Percentiles rank a stretch among this genome's conserved stretches.
Conservation (phyloP, 2,113 vertebrate genomes). For the Fulica atra region DNA sequence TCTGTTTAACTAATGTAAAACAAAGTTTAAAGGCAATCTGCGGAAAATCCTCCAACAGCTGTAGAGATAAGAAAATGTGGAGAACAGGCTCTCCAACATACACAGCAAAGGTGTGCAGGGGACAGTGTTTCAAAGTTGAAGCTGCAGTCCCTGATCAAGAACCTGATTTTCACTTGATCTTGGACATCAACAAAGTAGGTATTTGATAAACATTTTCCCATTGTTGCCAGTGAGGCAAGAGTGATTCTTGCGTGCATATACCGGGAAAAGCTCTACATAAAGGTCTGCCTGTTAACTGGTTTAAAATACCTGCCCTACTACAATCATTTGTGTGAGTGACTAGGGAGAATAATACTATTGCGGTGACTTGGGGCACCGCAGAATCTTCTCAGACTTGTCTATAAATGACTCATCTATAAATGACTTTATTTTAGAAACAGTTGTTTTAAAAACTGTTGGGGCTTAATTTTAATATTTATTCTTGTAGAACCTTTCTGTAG, state of each 20-base stretch:
- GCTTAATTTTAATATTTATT: background rate
- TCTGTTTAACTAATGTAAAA: background rate
- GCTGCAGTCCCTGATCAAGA: background rate
- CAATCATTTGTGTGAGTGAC: background rate
- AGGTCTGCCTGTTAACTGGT: background rate
- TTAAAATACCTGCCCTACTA: background rate
- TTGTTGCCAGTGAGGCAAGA: background rate
- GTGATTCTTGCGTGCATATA: background rate
- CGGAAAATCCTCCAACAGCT: background rate
- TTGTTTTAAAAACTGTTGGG: background rate
- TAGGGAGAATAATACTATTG: background rate
- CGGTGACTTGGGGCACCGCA: background rate
- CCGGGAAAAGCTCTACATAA: background rate
- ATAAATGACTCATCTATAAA: background rate
- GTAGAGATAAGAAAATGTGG: background rate
- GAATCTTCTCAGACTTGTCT: background rate
- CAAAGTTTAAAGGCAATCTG: background rate
- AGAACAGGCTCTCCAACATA: background rate
- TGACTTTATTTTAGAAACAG: background rate
- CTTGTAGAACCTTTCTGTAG: background rate
- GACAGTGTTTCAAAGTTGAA: background rate
- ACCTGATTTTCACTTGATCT: background rate
- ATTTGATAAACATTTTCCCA: background rate
- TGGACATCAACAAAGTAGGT: background rate
- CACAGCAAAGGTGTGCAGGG: background rate